Percentiles rank a stretch among this genome's conserved stretches.
These are phyloP conservation scores for Hybos culiciformis DNA, from an alignment of 2,888 invertebrate genomes.

Conservation along the genomic window DNA sequence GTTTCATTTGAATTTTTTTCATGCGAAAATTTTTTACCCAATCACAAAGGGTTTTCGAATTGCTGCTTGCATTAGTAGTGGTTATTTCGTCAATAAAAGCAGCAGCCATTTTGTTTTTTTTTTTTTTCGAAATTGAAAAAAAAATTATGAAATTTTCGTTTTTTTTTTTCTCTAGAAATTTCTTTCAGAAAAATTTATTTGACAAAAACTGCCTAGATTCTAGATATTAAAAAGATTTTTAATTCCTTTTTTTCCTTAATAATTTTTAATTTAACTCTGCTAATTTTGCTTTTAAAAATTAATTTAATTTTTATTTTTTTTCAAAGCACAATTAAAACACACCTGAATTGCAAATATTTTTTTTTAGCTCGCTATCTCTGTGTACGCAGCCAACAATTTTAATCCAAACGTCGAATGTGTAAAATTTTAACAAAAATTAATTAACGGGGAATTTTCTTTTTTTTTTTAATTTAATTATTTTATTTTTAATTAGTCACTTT, in stretches of 20 bases:
- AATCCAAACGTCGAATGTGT: too few relatives aligned
- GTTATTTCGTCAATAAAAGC: slow-evolving; percentile 18
- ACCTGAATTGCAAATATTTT: background rate
- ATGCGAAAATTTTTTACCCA: slow-evolving; percentile 44
- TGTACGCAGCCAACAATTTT: too few relatives aligned
- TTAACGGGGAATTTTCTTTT: too few relatives aligned
- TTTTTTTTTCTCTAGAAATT: background rate
- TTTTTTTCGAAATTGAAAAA: background rate
- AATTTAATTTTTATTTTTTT: background rate
- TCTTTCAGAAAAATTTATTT: background rate
- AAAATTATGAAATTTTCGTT: background rate
- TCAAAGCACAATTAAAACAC: background rate
- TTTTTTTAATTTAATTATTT: background rate
- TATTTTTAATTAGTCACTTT: background rate
- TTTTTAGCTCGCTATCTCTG: too few relatives aligned
- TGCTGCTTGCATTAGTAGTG: slow-evolving; percentile 9
- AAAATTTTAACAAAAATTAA: too few relatives aligned
- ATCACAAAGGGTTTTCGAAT: slow-evolving; percentile 29
- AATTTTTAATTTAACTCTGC: background rate
- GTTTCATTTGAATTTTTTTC: slow-evolving; percentile 39
- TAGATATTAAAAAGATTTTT: background rate
- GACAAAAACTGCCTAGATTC: background rate
- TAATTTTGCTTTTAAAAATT: background rate
- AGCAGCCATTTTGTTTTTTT: slow-evolving; percentile 19
- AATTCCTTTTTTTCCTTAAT: background rate